Conservation (phyloP, 1,140 invertebrate genomes). For the Magallana ariakensis region DNA sequence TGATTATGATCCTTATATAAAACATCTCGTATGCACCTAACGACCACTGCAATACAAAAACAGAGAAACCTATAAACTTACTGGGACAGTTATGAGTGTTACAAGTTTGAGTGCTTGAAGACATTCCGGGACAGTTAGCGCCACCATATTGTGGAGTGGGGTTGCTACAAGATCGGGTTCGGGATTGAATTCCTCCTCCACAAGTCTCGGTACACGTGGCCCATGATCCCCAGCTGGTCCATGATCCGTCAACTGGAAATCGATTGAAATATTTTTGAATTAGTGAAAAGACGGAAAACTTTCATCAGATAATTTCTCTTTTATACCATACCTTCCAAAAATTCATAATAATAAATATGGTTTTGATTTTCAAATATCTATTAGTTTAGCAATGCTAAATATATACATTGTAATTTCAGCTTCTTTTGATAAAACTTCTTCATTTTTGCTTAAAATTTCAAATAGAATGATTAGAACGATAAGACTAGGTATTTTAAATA, state of each 20-base stretch:
- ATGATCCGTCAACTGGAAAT: neutral
- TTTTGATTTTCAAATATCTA: neutral
- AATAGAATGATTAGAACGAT: too few relatives aligned
- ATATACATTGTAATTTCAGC: neutral
- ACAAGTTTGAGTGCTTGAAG: neutral
- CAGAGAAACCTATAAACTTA: neutral
- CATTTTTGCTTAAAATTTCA: neutral
- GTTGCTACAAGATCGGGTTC: conserved; percentile 60
- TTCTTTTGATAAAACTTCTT: neutral
- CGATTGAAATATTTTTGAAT: neutral
- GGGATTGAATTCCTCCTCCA: conserved; percentile 59
- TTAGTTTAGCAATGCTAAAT: neutral
- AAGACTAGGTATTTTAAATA: too few relatives aligned
- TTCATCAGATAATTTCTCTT: neutral
- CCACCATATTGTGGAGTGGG: conserved; percentile 66
- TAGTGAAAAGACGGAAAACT: neutral
- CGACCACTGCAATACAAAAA: too few relatives aligned
- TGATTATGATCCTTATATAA: too few relatives aligned
- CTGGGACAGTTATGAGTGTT: conserved; percentile 33
- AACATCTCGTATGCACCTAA: too few relatives aligned
- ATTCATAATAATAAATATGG: neutral
- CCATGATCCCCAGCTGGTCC: conserved; percentile 30
- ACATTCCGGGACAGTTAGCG: conserved; percentile 54
- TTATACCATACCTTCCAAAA: neutral
- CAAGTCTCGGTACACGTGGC: conserved; percentile 63